Evolutionary conservation across 2,113 vertebrate genomes (phyloP).

Genomic region (Pseudorectes ferrugineus): DNA sequence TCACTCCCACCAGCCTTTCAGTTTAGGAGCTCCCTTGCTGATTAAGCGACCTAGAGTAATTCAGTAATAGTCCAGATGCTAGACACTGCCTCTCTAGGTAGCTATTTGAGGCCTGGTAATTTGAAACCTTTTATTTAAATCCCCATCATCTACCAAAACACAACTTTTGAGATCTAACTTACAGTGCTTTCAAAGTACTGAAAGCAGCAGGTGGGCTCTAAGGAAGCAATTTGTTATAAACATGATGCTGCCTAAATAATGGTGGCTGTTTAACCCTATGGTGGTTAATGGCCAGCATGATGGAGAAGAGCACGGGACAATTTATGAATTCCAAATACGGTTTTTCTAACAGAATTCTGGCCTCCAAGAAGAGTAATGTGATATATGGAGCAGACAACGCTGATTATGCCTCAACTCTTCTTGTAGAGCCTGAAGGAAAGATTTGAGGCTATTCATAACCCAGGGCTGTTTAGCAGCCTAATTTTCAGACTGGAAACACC

Average conservation of each 20-base stretch:
- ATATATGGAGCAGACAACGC: background rate
- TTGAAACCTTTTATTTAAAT: conserved; percentile 54
- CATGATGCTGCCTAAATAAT: conserved; percentile 7
- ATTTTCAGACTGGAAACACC: conserved; percentile 15
- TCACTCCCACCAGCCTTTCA: background rate
- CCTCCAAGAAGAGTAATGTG: background rate
- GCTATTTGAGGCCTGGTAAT: conserved; percentile 34
- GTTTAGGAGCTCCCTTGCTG: conserved; percentile 18
- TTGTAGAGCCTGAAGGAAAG: background rate
- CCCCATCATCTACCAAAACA: conserved; percentile 30
- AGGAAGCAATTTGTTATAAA: conserved; percentile 38
- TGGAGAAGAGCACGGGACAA: background rate
- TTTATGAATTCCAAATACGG: background rate
- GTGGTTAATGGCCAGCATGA: background rate
- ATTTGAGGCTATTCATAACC: background rate
- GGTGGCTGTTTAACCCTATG: background rate
- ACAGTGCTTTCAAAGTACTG: background rate
- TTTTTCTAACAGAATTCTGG: background rate
- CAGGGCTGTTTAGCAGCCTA: background rate
- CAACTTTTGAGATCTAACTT: background rate
- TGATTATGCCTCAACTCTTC: background rate
- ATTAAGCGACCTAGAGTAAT: background rate
- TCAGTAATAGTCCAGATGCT: conserved; percentile 3
- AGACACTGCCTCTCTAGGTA: conserved; percentile 28
- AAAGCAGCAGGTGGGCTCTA: conserved; percentile 49